Evolutionary conservation across 2,797 vertebrate genomes (phyloP).

Genomic region (Acanthopagrus latus): DNA sequence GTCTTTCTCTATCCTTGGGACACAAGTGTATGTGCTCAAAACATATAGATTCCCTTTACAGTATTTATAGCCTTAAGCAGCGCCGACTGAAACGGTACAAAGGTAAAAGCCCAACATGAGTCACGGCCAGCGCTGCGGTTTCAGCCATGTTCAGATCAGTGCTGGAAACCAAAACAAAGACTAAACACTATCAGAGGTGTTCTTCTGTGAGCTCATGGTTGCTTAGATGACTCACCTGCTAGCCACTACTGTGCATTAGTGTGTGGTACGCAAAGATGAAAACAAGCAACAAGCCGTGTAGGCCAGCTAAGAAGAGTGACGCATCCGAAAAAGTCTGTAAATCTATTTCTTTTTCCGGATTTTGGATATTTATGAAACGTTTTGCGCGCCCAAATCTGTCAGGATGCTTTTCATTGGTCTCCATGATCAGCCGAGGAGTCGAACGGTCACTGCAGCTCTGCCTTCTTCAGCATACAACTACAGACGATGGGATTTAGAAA

Average conservation of each 20-base stretch:
- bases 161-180: slow-evolving; percentile 55
- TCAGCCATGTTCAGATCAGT: slow-evolving; percentile 14
- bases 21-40: neutral
- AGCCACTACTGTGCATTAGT: neutral
- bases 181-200: slow-evolving; percentile 42
- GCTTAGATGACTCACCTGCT: slow-evolving; percentile 36
- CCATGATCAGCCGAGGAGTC: neutral
- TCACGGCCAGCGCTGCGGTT: slow-evolving; percentile 21
- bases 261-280: neutral
- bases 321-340: too few species aligned
- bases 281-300: neutral
- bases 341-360: neutral
- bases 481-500: too few species aligned
- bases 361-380: neutral
- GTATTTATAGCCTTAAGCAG: neutral
- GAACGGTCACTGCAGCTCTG: neutral
- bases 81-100: slow-evolving; percentile 7
- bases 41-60: neutral
- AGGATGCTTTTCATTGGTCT: neutral
- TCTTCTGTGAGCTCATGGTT: slow-evolving; percentile 4
- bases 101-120: slow-evolving; percentile 52
- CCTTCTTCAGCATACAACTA: neutral
- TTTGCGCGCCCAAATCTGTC: neutral
- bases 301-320: too few species aligned
- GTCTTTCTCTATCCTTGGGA: slow-evolving; percentile 22